These are phyloP conservation scores for Akabosia matsudoensis DNA, from an alignment of 1,140 invertebrate genomes.

Conservation along the genomic window DNA sequence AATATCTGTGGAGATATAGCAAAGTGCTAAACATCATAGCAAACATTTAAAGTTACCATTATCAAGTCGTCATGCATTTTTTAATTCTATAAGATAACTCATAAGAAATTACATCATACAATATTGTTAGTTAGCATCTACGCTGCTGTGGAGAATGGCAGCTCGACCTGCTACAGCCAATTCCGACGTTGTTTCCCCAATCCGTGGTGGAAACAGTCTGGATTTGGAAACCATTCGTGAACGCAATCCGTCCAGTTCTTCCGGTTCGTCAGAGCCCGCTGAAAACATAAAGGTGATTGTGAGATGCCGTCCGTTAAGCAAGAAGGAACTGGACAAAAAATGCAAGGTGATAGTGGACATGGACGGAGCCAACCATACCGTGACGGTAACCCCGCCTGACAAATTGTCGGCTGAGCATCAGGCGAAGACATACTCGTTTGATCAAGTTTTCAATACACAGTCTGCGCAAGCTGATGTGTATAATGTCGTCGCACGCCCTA, in stretches of 20 bases:
- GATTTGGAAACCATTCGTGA: background rate
- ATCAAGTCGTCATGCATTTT: no score
- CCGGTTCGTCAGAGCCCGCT: background rate
- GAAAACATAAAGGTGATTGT: conserved; percentile 76
- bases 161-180: background rate
- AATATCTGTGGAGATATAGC: no score
- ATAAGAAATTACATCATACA: no score
- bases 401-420: conserved; percentile 63
- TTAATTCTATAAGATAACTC: no score
- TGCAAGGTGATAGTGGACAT: conserved; percentile 68
- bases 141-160: background rate
- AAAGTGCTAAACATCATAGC: no score
- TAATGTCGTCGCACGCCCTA: conserved; percentile 67
- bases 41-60: no score
- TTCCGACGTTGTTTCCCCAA: background rate
- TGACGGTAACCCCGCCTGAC: conserved; percentile 72
- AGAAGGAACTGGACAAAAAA: conserved; percentile 68
- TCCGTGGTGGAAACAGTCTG: background rate
- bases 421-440: conserved; percentile 70
- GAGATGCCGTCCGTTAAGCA: conserved; percentile 78
- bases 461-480: conserved; percentile 63
- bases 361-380: conserved; percentile 64
- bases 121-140: no score
- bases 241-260: background rate
- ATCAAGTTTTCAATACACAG: conserved; percentile 57